Evolutionary conservation across 2,797 vertebrate species (phyloP), one percentile per base, ranked within the genome.

Genomic region (Labeo calbasu): DNA sequence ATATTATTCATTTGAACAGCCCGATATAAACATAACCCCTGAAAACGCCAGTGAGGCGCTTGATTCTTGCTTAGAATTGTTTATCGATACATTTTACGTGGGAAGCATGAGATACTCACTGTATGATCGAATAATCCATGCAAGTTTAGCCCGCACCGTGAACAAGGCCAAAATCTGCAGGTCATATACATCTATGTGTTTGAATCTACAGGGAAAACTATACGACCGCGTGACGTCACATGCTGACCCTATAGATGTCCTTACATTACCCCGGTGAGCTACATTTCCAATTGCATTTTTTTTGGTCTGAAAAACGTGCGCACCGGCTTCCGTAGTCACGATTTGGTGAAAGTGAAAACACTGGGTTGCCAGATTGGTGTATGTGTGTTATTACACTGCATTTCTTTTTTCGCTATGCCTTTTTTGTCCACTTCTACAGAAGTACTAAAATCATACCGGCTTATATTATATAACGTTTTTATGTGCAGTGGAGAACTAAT

Each of bases 271-370:
- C 82, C 86, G 25, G 83, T 53, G 36, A 81, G 61, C 53, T 50
- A 73, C 80, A 77, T 76, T 83, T 84, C 55, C 66, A 81, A 81
- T 51, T 80, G 81, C 78, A 81, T 85, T 85, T 66, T 65, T 83
- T 88, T 87, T 51, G 8, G 25, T 23, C n/a, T 72, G 48, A 23
- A 53, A 66, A 75, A 28, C 76, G 50, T 70, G 69, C 84, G 32
- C 77, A 28, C 53, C 23, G 72, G 88, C 82, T 87, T 88, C 86
- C 88, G 88, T 88, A 88, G 77, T 69, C 80, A 84, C 73, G 59
- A 77, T 68, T 69, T 57, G 19, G 43, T 71, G 79, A 55, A 55
- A 46, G 68, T 55, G 59, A 80, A 71, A 75, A 79, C 43, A 69
- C 17, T 43, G 85, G 85, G 85, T 83, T 86, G 85, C 85, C 85